Conservation (phyloP, 2,797 vertebrate genomes). For the Chiloscyllium punctatum region DNA sequence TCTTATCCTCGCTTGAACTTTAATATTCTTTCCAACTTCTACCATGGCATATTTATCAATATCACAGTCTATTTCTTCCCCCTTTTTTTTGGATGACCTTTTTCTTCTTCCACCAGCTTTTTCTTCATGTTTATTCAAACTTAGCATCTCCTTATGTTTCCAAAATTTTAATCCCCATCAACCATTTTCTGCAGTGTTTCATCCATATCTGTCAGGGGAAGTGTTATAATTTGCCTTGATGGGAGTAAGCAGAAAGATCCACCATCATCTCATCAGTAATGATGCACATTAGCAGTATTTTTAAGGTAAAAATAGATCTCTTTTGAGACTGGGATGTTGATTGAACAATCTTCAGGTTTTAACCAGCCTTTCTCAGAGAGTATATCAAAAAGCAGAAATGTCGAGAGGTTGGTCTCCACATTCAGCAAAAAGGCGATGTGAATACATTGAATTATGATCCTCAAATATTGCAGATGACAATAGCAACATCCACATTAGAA, state of each 20-base stretch:
- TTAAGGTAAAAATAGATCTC: neutral
- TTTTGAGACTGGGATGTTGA: neutral
- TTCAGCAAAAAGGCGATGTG: neutral
- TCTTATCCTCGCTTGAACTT: neutral
- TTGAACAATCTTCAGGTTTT: neutral
- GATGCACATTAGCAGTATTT: neutral
- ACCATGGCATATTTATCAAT: neutral
- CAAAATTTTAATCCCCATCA: neutral
- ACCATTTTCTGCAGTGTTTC: neutral
- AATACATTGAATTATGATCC: neutral
- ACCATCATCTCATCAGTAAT: neutral
- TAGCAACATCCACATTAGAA: neutral
- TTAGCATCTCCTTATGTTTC: neutral
- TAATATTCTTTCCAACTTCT: neutral
- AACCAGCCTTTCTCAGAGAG: neutral
- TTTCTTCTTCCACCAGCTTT: neutral
- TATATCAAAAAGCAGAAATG: neutral
- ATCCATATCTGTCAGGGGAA: neutral
- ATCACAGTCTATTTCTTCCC: neutral
- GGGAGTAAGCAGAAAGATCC: neutral
- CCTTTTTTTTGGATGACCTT: neutral
- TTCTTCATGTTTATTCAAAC: neutral
- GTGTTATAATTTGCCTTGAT: neutral
- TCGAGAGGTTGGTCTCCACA: neutral
- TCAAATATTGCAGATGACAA: neutral